Conservation (phyloP, 1,140 invertebrate species). For the Zaprionus camerounensis region DNA sequence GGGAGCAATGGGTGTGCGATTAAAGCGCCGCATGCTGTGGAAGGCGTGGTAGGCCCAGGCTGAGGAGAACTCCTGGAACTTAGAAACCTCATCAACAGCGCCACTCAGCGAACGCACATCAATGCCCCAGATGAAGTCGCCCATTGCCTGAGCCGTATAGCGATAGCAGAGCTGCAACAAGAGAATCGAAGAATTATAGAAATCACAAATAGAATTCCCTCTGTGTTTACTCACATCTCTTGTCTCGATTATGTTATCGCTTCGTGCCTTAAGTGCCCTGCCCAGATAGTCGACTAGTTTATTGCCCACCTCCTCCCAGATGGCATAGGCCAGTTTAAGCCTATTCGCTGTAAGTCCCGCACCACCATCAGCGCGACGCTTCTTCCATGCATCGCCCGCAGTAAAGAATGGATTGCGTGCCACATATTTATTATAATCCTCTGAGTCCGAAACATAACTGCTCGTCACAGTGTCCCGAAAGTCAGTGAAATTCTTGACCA, state of each 20-base stretch:
- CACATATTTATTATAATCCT: conserved; percentile 82
- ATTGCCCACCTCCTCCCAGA: conserved; percentile 61
- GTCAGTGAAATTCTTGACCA: conserved; percentile 85
- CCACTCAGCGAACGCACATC: conserved; percentile 72
- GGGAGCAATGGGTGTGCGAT: conserved; percentile 52
- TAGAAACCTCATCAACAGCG: conserved; percentile 21
- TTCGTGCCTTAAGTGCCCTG: conserved; percentile 13
- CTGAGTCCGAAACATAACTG: conserved; percentile 50
- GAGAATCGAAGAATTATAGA: neutral
- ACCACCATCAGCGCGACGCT: conserved; percentile 85
- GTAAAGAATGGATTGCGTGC: conserved; percentile 84
- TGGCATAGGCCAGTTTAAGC: conserved; percentile 61
- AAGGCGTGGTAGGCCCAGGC: conserved; percentile 49
- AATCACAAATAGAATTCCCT: neutral
- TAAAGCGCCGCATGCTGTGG: conserved; percentile 38
- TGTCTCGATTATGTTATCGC: conserved; percentile 54
- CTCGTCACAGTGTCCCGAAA: conserved; percentile 81
- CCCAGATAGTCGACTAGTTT: conserved; percentile 52
- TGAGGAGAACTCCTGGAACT: conserved; percentile 58
- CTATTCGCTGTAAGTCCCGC: conserved; percentile 85
- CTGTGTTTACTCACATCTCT: conserved; percentile 55
- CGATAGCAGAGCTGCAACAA: conserved; percentile 61
- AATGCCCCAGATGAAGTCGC: conserved; percentile 85
- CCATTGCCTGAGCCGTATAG: conserved; percentile 84
- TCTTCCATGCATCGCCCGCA: conserved; percentile 86